Percentiles rank a stretch among this genome's conserved stretches.
These are phyloP conservation scores for Sycobia sp. DNA, from an alignment of 1,140 invertebrate genomes.

Conservation along the genomic window DNA sequence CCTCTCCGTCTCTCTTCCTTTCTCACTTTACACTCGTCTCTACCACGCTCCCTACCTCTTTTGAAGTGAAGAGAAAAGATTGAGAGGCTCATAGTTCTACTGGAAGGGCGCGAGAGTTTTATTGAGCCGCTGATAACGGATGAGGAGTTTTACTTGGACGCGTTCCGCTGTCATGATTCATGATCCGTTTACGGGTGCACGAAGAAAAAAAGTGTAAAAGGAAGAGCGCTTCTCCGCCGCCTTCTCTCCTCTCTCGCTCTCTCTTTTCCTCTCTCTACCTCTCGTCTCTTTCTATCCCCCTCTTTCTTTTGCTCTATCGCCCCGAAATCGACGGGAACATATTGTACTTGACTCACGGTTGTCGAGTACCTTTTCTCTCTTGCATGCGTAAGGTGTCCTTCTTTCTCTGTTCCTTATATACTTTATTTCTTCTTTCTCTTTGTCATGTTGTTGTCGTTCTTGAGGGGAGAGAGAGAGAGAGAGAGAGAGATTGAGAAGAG, in stretches of 20 bases:
- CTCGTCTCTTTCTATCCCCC: too few species aligned
- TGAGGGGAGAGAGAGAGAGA: too few species aligned
- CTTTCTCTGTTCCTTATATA: too few species aligned
- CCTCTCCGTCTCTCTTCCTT: too few species aligned
- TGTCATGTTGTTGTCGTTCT: too few species aligned
- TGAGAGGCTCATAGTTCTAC: conserved; percentile 29
- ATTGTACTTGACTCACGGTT: conserved; percentile 29
- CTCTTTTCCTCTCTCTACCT: too few species aligned
- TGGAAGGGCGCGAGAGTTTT: conserved; percentile 40
- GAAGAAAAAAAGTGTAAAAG: not conserved
- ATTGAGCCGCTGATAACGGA: conserved; percentile 44
- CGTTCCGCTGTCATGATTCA: conserved; percentile 40
- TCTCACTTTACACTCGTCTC: too few species aligned
- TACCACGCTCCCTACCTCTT: too few species aligned
- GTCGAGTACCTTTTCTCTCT: not conserved
- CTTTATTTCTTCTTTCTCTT: not conserved
- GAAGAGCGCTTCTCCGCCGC: not conserved
- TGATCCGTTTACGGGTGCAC: conserved; percentile 31
- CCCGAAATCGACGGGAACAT: conserved; percentile 38
- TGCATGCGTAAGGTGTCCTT: not conserved
- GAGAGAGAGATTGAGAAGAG: too few species aligned
- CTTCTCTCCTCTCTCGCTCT: too few species aligned
- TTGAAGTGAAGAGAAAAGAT: conserved; percentile 22
- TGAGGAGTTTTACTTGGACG: conserved; percentile 36
- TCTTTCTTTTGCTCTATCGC: not conserved